A percentile compares a stretch with the other conserved stretches of the same genome.
These are phyloP conservation scores for Porphyrio hochstetteri DNA, from an alignment of 2,113 vertebrate genomes.

Conservation along the genomic window DNA sequence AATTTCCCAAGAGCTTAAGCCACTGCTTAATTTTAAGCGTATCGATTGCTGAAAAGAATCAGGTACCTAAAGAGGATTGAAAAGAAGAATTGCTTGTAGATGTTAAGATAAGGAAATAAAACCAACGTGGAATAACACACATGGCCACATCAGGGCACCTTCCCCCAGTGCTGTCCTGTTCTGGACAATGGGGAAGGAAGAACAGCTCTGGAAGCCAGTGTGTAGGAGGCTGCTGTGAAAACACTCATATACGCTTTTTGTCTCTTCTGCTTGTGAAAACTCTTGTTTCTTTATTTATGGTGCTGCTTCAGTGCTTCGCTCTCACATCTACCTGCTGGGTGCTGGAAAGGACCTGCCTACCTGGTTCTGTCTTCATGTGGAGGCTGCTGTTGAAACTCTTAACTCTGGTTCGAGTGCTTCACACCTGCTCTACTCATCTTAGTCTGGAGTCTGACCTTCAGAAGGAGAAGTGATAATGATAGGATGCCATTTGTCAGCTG, in stretches of 20 bases:
- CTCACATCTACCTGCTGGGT: neutral
- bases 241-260: fast-evolving
- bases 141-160: neutral
- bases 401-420: neutral
- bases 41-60: neutral
- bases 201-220: neutral
- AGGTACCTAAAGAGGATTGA: neutral
- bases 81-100: neutral
- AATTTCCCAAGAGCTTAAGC: neutral
- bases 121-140: neutral
- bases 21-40: neutral
- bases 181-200: fast-evolving
- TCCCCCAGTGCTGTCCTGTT: neutral
- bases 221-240: neutral
- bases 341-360: neutral
- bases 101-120: neutral
- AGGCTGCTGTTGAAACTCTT: neutral
- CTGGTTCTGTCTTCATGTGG: neutral
- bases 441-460: neutral
- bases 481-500: neutral
- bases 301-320: neutral
- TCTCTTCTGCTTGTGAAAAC: neutral
- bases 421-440: neutral
- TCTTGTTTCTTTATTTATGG: neutral
- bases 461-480: neutral